Conservation (phyloP, 1,140 invertebrate genomes). For the Diuraphis noxia region DNA sequence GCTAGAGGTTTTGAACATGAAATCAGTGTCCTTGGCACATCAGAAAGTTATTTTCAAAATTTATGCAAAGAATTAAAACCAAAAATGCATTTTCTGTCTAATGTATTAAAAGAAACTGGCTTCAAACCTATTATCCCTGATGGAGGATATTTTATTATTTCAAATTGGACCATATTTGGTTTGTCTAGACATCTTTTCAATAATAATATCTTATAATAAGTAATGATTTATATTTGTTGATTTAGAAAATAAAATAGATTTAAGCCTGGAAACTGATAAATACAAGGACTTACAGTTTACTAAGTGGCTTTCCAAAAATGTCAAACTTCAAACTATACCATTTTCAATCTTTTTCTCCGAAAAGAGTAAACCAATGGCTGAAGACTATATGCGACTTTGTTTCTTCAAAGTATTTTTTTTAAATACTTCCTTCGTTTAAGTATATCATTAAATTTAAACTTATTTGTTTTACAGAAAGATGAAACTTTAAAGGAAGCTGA, state of each 20-base stretch:
- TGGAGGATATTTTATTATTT: conserved; percentile 96
- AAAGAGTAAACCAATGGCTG: conserved; percentile 71
- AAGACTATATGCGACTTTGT: conserved; percentile 88
- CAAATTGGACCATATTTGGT: conserved; percentile 82
- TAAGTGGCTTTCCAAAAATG: conserved; percentile 92
- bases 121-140: conserved; percentile 92
- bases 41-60: conserved; percentile 85
- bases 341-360: conserved; percentile 90
- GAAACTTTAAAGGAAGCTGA: conserved; percentile 69
- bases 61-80: conserved; percentile 75
- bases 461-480: conserved; percentile 63
- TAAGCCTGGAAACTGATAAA: conserved; percentile 70
- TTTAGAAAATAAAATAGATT: conserved; percentile 61
- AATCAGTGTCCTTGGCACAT: conserved; percentile 68
- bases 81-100: conserved; percentile 85
- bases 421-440: not conserved
- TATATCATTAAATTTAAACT: not conserved
- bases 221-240: conserved; percentile 54
- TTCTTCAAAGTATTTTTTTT: conserved; percentile 81
- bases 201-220: not conserved
- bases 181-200: not conserved
- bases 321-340: conserved; percentile 91
- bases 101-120: conserved; percentile 76
- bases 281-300: conserved; percentile 90
- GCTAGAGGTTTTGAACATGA: conserved; percentile 89